Evolutionary conservation across 1,140 invertebrate species (phyloP), one percentile per base, ranked within the genome.

Genomic region (Orchestia grillus): DNA sequence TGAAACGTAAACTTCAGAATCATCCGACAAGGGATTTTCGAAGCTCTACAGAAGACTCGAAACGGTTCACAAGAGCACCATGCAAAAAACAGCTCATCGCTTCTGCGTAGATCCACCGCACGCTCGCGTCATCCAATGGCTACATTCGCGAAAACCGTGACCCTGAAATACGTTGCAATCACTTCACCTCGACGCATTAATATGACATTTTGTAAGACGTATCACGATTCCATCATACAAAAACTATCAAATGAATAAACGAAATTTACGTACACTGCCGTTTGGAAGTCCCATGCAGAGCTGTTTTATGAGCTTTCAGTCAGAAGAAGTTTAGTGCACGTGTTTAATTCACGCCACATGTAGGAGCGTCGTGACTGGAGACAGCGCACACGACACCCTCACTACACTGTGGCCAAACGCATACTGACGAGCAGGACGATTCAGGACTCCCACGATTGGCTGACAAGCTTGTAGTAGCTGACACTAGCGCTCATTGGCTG

Each of bases 291-390:
- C 44, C 92, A 94, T 94, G 44, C 92, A 94, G 92, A 47, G 44
- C 43, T 45, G 92, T 42, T 94, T 94, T 47, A 94, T 45, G 92
- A 47, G 40, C 36, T 45, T 47, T 44, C 41, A 42, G 92, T 94
- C 40, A 45, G 43, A 94, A 94, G 43, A 47, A 45, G 36, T 47
- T 47, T 45, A 94, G 92, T n/a, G 92, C 92, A 94, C 92, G 92
- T 94, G 92, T 94, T 45, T n/a, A 94, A 44, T 90, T 90, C 88
- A 90, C 88, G n/a, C 41, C 88, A 90, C 88, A 90, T 90, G 88
- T 90, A 90, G 88, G 88, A 90, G 88, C 88, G 88, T 90, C 44
- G 92, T 94, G 43, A 94, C 92, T 94, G 92, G 92, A 94, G 92
- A 15, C 92, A 94, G 92, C 44, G 43, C 92, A 44, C 92, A 44